Base-by-base conservation (phyloP, 2,113 vertebrate species). In the Triplophysa siluroides region DNA sequence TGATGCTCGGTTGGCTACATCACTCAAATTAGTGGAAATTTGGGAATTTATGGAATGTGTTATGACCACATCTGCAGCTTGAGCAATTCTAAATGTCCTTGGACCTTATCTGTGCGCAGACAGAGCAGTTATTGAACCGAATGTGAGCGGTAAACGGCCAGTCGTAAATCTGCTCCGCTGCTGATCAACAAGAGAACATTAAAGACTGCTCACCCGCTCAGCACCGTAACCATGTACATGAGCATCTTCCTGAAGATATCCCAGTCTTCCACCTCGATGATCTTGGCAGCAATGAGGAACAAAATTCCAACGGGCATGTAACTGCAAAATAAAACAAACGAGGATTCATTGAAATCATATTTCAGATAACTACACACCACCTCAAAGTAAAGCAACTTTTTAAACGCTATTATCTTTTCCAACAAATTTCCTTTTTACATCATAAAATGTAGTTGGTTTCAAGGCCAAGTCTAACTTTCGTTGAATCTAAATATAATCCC, bases 201-300 rank as follows among this genome's bases (percentile, higher is more conserved):
- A 73, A 60, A 87, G 43, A 70, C 0, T 92, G 95, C 52, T 77
- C 94, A 99, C 98, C 98, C 98, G 86, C 88, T 97, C 87, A 99
- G 89, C 86, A 99, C 96, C 0, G 98, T 99, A 88, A 95, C 96
- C 97, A 99, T 98, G 88, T 98, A 99, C 83, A 99, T 93, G 81
- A 96, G 97, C 92, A 99, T 90, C 93, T 98, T 97, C 86, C 90
- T 94, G 86, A 99, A 99, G 89, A 99, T 97, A 84, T 99, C 97
- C 97, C 97, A 99, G 93, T 98, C 94, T 79, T 98, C 96, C 84
- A 99, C 97, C 91, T 98, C 95, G 29, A 98, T 94, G 89, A 99
- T 98, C 88, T 99, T 99, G 24, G 96, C 96, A 58, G 98, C 97
- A 90, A 99, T 96, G 26, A 99, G 93, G 92, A 99, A 99, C 83